phyloP scores from a whole-genome alignment of 2,888 invertebrate genomes.

The Perizoma flavofasciatum region DNA sequence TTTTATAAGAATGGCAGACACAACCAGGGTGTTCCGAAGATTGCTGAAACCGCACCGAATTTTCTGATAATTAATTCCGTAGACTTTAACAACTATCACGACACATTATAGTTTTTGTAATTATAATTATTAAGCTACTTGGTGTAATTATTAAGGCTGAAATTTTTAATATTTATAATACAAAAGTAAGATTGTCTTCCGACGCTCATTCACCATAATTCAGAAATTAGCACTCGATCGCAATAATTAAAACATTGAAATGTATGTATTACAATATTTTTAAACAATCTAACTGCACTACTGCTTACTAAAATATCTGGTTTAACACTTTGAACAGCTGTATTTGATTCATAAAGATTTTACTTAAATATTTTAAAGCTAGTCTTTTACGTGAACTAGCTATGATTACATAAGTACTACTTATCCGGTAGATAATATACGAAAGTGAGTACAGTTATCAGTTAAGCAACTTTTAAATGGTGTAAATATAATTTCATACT shows the following conservation, averaged over 20 bases:
- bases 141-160: slow-evolving; percentile 57
- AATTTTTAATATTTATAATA: slow-evolving; percentile 1
- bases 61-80: slow-evolving; percentile 1
- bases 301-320: slow-evolving; percentile 13
- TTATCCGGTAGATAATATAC: slow-evolving; percentile 18
- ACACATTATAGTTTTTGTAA: slow-evolving; percentile 6
- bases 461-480: slow-evolving; percentile 34
- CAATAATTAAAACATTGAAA: neutral
- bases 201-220: slow-evolving; percentile 12
- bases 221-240: slow-evolving; percentile 27
- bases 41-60: neutral
- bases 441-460: slow-evolving; percentile 15
- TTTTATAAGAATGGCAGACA: neutral
- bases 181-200: slow-evolving; percentile 1
- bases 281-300: slow-evolving; percentile 12
- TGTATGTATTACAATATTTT: slow-evolving; percentile 8
- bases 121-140: slow-evolving; percentile 51
- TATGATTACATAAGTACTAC: slow-evolving; percentile 24
- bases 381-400: slow-evolving; percentile 23
- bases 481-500: slow-evolving; percentile 55
- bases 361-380: slow-evolving; percentile 18
- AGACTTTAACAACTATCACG: slow-evolving; percentile 23
- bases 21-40: neutral
- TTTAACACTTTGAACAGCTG: slow-evolving; percentile 9
- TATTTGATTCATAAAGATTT: slow-evolving; percentile 10